These are phyloP conservation scores for Danio rerio DNA, from an alignment of 2,113 vertebrate genomes.

Conservation along the genomic window GRCz12tu NC_133187.1:36621001-36621500, in stretches of 20 bases:
- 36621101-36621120: constrained; percentile 5
- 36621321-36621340: constrained; percentile 8
- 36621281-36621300: background rate
- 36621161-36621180: background rate
- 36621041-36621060: constrained; percentile 22
- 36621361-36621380: constrained; percentile 31
- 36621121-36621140: background rate
- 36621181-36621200: constrained; percentile 33
- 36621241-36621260: background rate
- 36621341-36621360: constrained; percentile 21
- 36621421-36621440: background rate
- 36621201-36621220: background rate
- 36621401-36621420: constrained; percentile 64
- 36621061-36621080: constrained; percentile 11
- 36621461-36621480: constrained; percentile 60
- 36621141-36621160: background rate
- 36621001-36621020: too few relatives aligned
- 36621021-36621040: constrained; percentile 6
- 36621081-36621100: constrained; percentile 36
- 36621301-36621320: background rate
- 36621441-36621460: constrained; percentile 49
- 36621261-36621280: background rate
- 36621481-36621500: background rate
- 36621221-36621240: background rate
- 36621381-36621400: constrained; percentile 57